Conservation (phyloP, 2,113 vertebrate species). For the Myxocyprinus asiaticus region DNA sequence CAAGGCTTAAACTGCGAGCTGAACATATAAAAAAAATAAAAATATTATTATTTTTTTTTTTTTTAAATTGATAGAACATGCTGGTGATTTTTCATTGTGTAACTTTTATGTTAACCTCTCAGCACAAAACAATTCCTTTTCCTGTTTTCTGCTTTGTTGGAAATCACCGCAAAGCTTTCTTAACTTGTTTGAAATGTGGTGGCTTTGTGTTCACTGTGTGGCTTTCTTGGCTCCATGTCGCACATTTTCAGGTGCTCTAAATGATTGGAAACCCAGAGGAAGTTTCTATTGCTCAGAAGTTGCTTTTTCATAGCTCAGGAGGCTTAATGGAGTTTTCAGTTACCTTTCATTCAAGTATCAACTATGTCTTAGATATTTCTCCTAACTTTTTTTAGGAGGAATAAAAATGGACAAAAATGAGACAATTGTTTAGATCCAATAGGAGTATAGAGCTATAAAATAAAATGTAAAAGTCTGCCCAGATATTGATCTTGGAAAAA, state of each 20-base stretch:
- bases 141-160: slow-evolving; percentile 10
- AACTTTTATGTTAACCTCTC: not conserved
- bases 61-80: not conserved
- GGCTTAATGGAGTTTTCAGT: no score
- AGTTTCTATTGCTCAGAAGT: no score
- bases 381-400: no score
- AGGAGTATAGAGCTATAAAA: no score
- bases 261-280: not conserved
- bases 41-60: slow-evolving; percentile 20
- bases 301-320: no score
- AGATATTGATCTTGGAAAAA: no score
- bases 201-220: not conserved
- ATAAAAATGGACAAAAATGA: no score
- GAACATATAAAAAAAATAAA: slow-evolving; percentile 22
- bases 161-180: slow-evolving; percentile 7
- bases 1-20: slow-evolving; percentile 38
- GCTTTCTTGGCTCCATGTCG: not conserved
- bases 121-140: not conserved
- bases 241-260: slow-evolving; percentile 19
- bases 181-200: not conserved
- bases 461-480: no score
- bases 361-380: no score
- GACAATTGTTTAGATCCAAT: no score
- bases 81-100: not conserved
- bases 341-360: no score